A percentile compares a stretch with the other conserved stretches of the same genome.
Conservation (phyloP, 2,888 invertebrate species). For the Torymus texanus region DNA sequence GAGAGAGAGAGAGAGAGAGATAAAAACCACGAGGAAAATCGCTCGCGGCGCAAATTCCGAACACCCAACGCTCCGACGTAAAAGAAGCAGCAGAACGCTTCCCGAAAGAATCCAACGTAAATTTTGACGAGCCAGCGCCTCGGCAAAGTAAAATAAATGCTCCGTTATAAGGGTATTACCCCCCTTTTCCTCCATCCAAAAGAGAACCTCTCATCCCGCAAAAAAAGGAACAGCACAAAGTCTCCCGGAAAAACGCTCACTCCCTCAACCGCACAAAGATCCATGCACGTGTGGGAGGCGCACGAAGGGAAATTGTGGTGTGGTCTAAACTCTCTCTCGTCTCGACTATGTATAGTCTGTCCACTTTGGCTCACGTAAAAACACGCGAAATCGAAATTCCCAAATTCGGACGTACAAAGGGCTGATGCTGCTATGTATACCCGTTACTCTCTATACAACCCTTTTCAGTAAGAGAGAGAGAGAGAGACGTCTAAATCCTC, state of each 20-base stretch:
- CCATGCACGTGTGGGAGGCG: not conserved
- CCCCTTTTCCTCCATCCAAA: not conserved
- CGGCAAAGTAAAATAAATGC: slow-evolving; percentile 32
- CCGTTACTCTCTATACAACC: not conserved
- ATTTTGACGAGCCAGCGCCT: slow-evolving; percentile 33
- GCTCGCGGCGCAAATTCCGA: too few species aligned
- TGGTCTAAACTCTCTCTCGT: too few species aligned
- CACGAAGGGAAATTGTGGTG: slow-evolving; percentile 8
- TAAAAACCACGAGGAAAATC: too few species aligned
- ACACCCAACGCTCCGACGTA: too few species aligned
- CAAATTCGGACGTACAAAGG: slow-evolving; percentile 25
- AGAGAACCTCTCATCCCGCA: too few species aligned
- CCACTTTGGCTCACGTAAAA: slow-evolving; percentile 32
- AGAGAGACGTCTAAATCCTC: not conserved
- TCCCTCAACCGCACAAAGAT: slow-evolving; percentile 29
- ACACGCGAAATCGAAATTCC: slow-evolving; percentile 39
- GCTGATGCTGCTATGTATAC: too few species aligned
- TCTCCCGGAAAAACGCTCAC: slow-evolving; percentile 19
- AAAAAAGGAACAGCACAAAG: slow-evolving; percentile 12
- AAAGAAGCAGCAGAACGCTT: too few species aligned
- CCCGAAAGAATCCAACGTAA: slow-evolving; percentile 17
- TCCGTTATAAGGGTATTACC: slow-evolving; percentile 40
- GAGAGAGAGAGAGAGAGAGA: not conserved
- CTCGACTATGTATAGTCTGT: not conserved
- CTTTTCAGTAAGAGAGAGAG: not conserved